Conservation (phyloP, 2,797 vertebrate species). For the Bufotes viridis region DNA sequence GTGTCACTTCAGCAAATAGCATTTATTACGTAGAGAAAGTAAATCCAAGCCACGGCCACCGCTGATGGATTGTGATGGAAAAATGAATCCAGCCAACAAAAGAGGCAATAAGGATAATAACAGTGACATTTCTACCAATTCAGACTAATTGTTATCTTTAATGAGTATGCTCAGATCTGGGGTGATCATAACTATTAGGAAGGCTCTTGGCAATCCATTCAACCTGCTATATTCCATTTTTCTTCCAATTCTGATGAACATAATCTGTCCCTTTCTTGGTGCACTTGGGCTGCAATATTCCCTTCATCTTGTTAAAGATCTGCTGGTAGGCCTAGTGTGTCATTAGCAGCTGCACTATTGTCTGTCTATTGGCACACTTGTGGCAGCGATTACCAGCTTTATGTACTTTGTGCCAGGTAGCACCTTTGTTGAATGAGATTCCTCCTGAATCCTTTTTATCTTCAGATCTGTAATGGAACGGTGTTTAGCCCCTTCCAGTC, state of each 20-base stretch:
- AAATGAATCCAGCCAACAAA: too few relatives aligned
- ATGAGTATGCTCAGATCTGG: not conserved
- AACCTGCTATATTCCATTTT: not conserved
- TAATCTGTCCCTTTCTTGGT: not conserved
- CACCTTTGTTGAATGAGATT: conserved; percentile 4
- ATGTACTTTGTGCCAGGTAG: not conserved
- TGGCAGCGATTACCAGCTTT: not conserved
- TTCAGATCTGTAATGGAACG: conserved; percentile 20
- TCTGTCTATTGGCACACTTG: not conserved
- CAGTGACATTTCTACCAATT: too few relatives aligned
- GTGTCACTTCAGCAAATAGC: too few relatives aligned
- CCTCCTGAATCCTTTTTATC: not conserved
- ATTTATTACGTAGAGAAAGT: too few relatives aligned
- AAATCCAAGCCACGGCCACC: too few relatives aligned
- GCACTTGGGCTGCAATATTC: not conserved
- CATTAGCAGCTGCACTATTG: not conserved
- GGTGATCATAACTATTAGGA: not conserved
- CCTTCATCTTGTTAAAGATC: not conserved
- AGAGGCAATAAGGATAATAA: too few relatives aligned
- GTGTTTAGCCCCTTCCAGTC: conserved; percentile 16
- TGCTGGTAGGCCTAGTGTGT: not conserved
- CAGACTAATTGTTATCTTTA: not conserved
- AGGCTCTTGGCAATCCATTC: not conserved
- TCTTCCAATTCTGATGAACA: not conserved
- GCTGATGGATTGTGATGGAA: too few relatives aligned